Evolutionary conservation across 2,797 vertebrate genomes (phyloP).

Genomic region (Coregonus ussuriensis): DNA sequence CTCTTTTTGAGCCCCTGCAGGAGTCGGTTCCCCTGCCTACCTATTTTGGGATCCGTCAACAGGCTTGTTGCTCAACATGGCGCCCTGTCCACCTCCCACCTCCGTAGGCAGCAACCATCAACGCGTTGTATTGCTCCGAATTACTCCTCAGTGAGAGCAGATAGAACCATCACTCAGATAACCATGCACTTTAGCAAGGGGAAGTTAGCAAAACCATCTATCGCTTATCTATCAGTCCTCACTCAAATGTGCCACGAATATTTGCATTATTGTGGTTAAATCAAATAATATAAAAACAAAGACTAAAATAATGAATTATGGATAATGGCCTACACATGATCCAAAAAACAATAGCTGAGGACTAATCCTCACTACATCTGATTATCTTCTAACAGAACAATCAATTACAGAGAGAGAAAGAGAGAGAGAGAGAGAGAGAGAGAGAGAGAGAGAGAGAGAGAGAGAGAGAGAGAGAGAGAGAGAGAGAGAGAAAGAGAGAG

Average conservation of each 20-base stretch:
- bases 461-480: too few relatives aligned
- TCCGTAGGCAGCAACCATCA: conserved; percentile 23
- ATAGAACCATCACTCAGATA: conserved; percentile 56
- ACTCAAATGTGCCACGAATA: conserved; percentile 36
- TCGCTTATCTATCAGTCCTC: conserved; percentile 47
- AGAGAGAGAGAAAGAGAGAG: too few relatives aligned
- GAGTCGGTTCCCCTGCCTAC: conserved; percentile 10
- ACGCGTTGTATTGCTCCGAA: conserved; percentile 42
- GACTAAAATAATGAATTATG: conserved; percentile 7
- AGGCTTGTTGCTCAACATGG: conserved; percentile 32
- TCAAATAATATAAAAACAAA: conserved; percentile 10
- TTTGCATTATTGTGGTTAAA: conserved; percentile 19
- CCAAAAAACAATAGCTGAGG: neutral
- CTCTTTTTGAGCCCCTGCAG: neutral
- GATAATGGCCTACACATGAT: neutral
- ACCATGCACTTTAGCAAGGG: conserved; percentile 33
- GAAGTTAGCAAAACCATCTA: conserved; percentile 39
- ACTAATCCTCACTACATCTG: neutral
- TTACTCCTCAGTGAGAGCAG: conserved; percentile 50
- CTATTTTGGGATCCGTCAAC: conserved; percentile 43
- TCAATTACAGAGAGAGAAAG: too few relatives aligned
- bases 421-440: too few relatives aligned
- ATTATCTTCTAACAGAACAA: neutral
- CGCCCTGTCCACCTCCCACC: conserved; percentile 31
- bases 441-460: too few relatives aligned